Evolutionary conservation across 2,113 vertebrate genomes (phyloP), one percentile per base, ranked within the genome.

Genomic region (Tichodroma muraria): DNA sequence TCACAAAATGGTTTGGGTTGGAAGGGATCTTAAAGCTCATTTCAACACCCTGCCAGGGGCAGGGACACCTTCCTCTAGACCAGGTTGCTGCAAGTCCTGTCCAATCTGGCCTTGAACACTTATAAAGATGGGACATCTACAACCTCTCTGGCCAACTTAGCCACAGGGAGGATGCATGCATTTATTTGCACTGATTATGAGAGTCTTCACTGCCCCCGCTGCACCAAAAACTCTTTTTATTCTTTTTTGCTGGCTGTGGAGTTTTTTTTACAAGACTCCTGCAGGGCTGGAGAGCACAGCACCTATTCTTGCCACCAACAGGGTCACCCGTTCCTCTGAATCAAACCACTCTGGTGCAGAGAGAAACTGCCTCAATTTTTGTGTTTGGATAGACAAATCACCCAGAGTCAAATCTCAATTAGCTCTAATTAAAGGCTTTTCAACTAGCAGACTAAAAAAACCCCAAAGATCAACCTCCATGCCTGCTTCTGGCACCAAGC

Each of bases 351-450:
- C 16, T 25, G 9, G 23, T 45, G 38, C 4, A 6, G 35, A 66
- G 50, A 65, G 31, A 84, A 93, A 87, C 47, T 12, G 16, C 56
- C 88, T 38, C 2, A 0, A 59, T 35, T 80, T 73, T 54, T 57
- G 69, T 6, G 1, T 70, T 70, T 47, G 64, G 30, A 64, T 6
- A 42, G 66, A 79, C 24, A 64, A 77, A 75, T 44, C 14, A 61
- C 9, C 1, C 1, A 21, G 42, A 80, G 38, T 33, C 60, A 90
- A 92, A 73, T 31, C 1, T 33, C 60, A 44, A 73, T 86, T 77
- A 63, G 33, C 13, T 16, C 64, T 71, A 75, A 95, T 70, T 86
- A 95, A 90, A 89, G 77, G 52, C 47, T 88, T 93, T 96, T 44
- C 49, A 81, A 80, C 24, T 54, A 80, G 56, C 22, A 60, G 27